A percentile compares a stretch with the other conserved stretches of the same genome.
Evolutionary conservation across 2,888 invertebrate genomes (phyloP).

Genomic region (Hololepta plana): DNA sequence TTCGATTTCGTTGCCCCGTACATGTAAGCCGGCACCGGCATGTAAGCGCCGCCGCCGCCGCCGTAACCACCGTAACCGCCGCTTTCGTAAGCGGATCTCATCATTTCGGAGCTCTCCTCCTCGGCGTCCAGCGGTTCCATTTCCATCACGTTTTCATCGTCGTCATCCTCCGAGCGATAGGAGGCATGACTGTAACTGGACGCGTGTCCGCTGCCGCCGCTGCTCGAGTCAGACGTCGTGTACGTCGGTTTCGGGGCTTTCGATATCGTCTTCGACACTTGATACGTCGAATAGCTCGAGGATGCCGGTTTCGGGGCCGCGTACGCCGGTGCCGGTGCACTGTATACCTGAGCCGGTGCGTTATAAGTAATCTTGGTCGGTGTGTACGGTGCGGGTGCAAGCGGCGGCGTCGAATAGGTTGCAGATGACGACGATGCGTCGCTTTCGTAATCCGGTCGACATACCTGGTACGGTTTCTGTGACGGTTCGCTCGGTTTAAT

Average conservation of each 20-base stretch:
- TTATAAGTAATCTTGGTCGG: slow-evolving; percentile 7
- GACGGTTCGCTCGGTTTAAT: slow-evolving; percentile 24
- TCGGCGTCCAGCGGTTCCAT: slow-evolving; percentile 5
- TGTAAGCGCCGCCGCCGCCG: slow-evolving; percentile 1
- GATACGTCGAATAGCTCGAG: too few relatives aligned
- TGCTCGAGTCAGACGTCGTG: slow-evolving; percentile 2
- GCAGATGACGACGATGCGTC: slow-evolving; percentile 7
- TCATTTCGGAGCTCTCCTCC: slow-evolving; percentile 5
- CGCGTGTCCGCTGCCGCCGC: neutral
- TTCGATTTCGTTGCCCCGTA: slow-evolving; percentile 6
- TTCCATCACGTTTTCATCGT: slow-evolving; percentile 8
- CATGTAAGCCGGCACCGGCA: slow-evolving; percentile 5
- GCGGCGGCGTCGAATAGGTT: slow-evolving; percentile 7
- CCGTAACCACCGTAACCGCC: slow-evolving; percentile 7
- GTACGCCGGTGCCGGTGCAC: slow-evolving; percentile 6
- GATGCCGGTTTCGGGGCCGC: slow-evolving; percentile 9
- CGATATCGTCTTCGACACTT: too few relatives aligned
- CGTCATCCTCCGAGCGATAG: slow-evolving; percentile 9
- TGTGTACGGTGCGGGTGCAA: slow-evolving; percentile 5
- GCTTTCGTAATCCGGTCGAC: slow-evolving; percentile 16
- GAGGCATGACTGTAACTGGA: neutral
- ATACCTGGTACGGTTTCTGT: slow-evolving; percentile 24
- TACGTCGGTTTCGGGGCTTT: neutral
- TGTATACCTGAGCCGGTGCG: slow-evolving; percentile 8
- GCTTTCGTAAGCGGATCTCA: slow-evolving; percentile 10